Percentiles rank a stretch among this genome's conserved stretches.
These are phyloP conservation scores for Rousettus leschenaultii DNA, from an alignment of 2,113 vertebrate genomes.

Conservation along the genomic window DNA sequence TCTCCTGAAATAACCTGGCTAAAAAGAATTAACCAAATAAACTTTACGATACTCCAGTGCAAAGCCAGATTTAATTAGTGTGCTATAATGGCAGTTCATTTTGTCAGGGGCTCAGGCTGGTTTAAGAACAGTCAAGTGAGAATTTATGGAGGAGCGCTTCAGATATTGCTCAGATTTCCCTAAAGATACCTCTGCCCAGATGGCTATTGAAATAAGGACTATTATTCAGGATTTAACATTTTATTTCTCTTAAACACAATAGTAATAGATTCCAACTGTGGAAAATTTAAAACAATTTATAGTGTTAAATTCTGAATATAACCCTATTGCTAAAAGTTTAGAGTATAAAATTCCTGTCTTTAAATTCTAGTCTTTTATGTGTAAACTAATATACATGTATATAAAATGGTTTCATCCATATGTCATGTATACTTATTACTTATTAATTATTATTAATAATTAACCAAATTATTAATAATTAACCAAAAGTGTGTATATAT, in stretches of 20 bases:
- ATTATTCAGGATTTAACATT: not conserved
- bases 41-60: not conserved
- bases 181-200: not conserved
- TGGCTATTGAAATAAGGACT: not conserved
- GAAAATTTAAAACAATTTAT: not conserved
- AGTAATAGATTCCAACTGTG: not conserved
- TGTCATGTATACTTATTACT: not conserved
- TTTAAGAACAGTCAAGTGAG: constrained; percentile 10
- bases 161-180: not conserved
- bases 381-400: not conserved
- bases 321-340: not conserved
- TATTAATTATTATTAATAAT: no score
- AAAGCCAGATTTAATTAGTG: constrained; percentile 36
- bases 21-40: constrained; percentile 44
- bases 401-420: not conserved
- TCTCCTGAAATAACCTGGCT: not conserved
- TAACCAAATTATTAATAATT: no score
- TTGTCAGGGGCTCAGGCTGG: not conserved
- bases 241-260: not conserved
- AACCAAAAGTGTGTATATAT: not conserved
- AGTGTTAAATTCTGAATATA: not conserved
- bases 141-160: not conserved
- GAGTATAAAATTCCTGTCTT: not conserved
- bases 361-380: not conserved
- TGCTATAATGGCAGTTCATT: not conserved